Conservation (phyloP, 2,888 invertebrate genomes). For the Chamaedrilus cognettii region DNA sequence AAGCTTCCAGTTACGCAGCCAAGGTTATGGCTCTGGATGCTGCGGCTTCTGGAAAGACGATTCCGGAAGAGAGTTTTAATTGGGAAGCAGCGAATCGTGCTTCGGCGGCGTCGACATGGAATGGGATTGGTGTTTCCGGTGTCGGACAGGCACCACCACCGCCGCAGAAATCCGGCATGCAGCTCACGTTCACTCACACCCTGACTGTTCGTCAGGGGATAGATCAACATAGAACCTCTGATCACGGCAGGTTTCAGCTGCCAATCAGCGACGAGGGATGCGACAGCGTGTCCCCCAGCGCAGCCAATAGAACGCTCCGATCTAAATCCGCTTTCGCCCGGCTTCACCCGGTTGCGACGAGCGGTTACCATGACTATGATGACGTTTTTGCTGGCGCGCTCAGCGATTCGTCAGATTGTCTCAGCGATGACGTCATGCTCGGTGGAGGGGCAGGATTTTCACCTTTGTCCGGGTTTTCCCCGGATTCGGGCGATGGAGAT, state of each 20-base stretch:
- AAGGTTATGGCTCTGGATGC: neutral
- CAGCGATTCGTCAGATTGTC: conserved; percentile 7
- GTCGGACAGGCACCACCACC: too few species aligned
- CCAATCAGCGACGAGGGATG: neutral
- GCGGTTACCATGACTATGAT: neutral
- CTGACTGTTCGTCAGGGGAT: neutral
- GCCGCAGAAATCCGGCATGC: too few species aligned
- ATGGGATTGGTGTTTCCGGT: too few species aligned
- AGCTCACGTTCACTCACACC: neutral
- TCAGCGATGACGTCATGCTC: conserved; percentile 3
- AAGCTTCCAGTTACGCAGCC: neutral
- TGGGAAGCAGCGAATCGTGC: neutral
- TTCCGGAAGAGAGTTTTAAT: neutral
- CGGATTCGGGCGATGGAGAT: too few species aligned
- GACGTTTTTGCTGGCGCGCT: neutral
- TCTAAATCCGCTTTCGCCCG: conserved; percentile 1
- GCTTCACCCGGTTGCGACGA: neutral
- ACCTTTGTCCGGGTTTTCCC: too few species aligned
- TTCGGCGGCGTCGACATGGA: neutral
- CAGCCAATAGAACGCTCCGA: neutral
- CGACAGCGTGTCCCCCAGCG: neutral
- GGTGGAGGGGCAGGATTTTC: too few species aligned
- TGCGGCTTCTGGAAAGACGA: neutral
- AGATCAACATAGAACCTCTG: too few species aligned
- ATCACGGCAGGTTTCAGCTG: too few species aligned